A percentile compares a stretch with the other conserved stretches of the same genome.
Evolutionary conservation across 1,140 invertebrate genomes (phyloP).

Genomic region (Vollenhovia emeryi): DNA sequence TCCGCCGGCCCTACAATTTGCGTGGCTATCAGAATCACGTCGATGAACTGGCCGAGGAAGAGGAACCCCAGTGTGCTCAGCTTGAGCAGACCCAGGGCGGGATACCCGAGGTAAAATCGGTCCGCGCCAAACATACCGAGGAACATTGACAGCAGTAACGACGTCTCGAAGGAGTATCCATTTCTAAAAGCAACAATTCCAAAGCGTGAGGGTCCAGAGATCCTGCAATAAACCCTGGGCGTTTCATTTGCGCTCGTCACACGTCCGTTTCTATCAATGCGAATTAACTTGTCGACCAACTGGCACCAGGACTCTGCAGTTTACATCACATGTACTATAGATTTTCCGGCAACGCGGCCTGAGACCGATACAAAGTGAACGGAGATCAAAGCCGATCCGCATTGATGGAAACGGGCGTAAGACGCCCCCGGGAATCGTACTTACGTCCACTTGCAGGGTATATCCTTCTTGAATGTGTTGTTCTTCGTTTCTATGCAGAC

Average conservation of each 20-base stretch:
- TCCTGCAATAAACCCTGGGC: neutral
- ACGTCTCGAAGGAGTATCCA: constrained; percentile 96
- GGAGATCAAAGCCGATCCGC: too few species aligned
- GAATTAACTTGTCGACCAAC: too few species aligned
- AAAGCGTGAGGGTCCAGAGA: neutral
- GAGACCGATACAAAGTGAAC: too few species aligned
- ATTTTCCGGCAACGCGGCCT: too few species aligned
- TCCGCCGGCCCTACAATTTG: constrained; percentile 97
- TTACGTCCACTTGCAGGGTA: constrained; percentile 97
- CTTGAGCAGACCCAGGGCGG: constrained; percentile 97
- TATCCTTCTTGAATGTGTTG: constrained; percentile 92
- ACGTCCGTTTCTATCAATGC: too few species aligned
- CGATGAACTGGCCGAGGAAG: constrained; percentile 97
- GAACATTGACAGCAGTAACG: constrained; percentile 97
- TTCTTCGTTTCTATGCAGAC: constrained; percentile 93
- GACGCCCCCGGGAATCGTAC: constrained; percentile 83
- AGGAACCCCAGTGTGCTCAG: constrained; percentile 98
- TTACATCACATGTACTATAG: too few species aligned
- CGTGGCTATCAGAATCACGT: constrained; percentile 97
- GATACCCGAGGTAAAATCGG: constrained; percentile 98
- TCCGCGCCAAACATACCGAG: constrained; percentile 99
- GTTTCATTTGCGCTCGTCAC: neutral
- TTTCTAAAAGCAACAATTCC: constrained; percentile 87
- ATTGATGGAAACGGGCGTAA: too few species aligned
- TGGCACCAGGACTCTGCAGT: too few species aligned